Conservation (phyloP, 1,140 invertebrate species). For the Orussus abietinus region DNA sequence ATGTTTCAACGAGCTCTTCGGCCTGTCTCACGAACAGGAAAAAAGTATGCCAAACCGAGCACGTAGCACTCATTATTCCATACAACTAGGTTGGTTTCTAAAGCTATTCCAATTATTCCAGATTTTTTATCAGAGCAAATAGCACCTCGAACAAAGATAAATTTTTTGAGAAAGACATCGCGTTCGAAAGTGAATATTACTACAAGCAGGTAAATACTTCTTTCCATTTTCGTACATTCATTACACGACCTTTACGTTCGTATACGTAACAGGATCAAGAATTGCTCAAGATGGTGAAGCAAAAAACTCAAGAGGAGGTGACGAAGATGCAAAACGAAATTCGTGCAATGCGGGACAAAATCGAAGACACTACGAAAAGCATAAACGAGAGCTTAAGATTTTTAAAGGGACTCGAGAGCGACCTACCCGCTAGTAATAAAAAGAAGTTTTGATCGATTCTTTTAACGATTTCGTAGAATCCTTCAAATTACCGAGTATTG, state of each 20-base stretch:
- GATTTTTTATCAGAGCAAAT: slow-evolving; percentile 7
- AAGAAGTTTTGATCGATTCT: slow-evolving; percentile 15
- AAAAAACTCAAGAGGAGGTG: slow-evolving; percentile 31
- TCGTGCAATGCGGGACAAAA: slow-evolving; percentile 24
- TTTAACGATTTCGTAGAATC: background rate
- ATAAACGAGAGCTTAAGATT: slow-evolving; percentile 32
- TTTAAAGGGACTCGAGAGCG: slow-evolving; percentile 24
- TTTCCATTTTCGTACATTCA: background rate
- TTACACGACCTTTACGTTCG: too few relatives aligned
- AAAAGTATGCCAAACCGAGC: too few relatives aligned
- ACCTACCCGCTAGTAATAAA: slow-evolving; percentile 15
- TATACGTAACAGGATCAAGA: slow-evolving; percentile 23
- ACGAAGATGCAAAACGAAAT: slow-evolving; percentile 28
- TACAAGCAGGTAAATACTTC: slow-evolving; percentile 26
- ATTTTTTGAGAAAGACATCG: slow-evolving; percentile 18
- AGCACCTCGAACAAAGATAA: slow-evolving; percentile 7
- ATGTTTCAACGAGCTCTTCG: too few relatives aligned
- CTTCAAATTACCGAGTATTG: too few relatives aligned
- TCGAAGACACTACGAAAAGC: slow-evolving; percentile 30
- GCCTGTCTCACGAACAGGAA: too few relatives aligned
- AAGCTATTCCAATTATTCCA: slow-evolving; percentile 11
- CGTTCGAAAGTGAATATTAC: slow-evolving; percentile 30
- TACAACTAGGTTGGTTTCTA: too few relatives aligned
- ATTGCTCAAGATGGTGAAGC: slow-evolving; percentile 23
- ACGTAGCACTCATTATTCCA: too few relatives aligned